These are phyloP conservation scores for Xiphorhynchus elegans DNA, from an alignment of 2,113 vertebrate genomes.

Conservation along the genomic window DNA sequence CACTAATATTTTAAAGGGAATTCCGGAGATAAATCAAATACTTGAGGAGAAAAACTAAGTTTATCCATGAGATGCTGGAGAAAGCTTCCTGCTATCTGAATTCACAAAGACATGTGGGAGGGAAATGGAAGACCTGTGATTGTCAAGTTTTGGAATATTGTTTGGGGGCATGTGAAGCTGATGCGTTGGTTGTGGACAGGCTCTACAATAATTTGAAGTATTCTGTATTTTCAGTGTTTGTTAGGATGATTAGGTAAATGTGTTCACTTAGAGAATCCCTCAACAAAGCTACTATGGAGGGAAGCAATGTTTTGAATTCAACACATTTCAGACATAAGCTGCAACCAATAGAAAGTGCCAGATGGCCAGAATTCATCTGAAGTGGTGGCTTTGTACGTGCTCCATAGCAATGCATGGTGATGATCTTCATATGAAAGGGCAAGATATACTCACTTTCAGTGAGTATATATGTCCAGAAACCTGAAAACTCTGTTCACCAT, in stretches of 20 bases:
- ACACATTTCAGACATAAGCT: not conserved
- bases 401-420: accelerated
- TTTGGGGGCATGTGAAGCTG: not conserved
- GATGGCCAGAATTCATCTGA: not conserved
- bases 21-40: not conserved
- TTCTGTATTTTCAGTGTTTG: not conserved
- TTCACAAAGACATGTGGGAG: not conserved
- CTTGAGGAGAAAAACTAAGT: not conserved
- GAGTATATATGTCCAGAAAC: not conserved
- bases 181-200: not conserved
- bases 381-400: not conserved
- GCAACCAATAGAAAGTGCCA: not conserved
- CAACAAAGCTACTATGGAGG: not conserved
- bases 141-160: not conserved
- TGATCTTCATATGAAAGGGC: not conserved
- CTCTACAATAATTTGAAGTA: not conserved
- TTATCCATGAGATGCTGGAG: not conserved
- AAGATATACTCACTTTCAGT: not conserved
- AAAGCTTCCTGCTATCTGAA: not conserved
- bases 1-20: not conserved
- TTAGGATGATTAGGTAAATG: not conserved
- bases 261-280: not conserved
- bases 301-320: not conserved
- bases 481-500: not conserved
- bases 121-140: not conserved